phyloP scores from a whole-genome alignment of 2,113 vertebrate species.

The Sciurus niger region DNA sequence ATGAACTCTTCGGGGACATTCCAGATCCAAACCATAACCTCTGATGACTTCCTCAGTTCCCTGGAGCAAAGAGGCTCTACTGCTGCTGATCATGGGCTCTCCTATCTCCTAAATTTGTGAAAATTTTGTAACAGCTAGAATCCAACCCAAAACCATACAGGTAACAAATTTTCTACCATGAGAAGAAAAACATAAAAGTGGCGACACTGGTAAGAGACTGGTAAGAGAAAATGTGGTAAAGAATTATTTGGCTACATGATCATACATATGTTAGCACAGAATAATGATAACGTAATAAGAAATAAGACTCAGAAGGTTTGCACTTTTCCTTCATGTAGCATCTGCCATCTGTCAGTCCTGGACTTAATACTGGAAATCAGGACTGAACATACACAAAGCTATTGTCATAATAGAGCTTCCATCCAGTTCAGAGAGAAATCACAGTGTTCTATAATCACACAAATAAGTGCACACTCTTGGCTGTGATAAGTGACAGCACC shows the following conservation, averaged over 20 bases:
- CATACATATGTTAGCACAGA: fast-evolving
- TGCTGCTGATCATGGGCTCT: neutral
- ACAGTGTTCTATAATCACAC: neutral
- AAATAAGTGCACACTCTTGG: neutral
- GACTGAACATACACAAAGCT: neutral
- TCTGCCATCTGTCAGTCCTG: neutral
- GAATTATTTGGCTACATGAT: neutral
- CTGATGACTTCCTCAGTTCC: neutral
- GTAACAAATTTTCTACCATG: neutral
- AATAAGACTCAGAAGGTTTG: neutral
- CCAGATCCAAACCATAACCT: too few relatives aligned
- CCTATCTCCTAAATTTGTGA: neutral
- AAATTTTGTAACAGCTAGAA: neutral
- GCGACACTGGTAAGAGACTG: neutral
- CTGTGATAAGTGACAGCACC: neutral
- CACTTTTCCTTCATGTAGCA: neutral
- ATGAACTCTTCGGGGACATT: too few relatives aligned
- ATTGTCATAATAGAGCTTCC: neutral
- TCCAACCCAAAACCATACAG: neutral
- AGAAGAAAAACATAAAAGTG: neutral
- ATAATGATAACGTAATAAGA: neutral
- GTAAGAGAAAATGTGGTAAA: neutral
- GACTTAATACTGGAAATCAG: neutral
- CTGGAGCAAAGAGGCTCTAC: neutral
- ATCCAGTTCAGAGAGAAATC: neutral